Evolutionary conservation across 1,140 invertebrate species (phyloP).

Genomic region (Paraescarpia echinospica): DNA sequence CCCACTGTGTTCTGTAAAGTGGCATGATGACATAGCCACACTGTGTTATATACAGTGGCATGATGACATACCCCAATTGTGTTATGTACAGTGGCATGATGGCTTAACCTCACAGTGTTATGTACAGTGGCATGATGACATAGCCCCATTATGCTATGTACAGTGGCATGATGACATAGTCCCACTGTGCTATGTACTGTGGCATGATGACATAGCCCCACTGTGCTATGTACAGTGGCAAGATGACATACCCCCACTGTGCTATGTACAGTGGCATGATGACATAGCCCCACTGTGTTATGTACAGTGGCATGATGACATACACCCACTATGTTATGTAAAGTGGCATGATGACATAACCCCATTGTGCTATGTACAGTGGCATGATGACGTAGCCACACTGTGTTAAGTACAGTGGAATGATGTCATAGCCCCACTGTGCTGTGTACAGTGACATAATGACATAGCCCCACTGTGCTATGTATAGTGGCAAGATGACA

Average conservation of each 20-base stretch:
- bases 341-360: neutral
- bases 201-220: neutral
- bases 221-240: too few relatives aligned
- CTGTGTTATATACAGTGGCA: neutral
- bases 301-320: too few relatives aligned
- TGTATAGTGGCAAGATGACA: neutral
- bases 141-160: too few relatives aligned
- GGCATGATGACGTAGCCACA: neutral
- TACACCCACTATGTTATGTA: neutral
- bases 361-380: too few relatives aligned
- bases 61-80: neutral
- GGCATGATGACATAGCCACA: neutral
- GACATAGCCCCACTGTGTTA: neutral
- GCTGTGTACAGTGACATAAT: too few relatives aligned
- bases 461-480: neutral
- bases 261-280: neutral
- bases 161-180: neutral
- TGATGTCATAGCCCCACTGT: neutral
- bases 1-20: too few relatives aligned
- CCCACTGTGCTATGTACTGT: neutral
- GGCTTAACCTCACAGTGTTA: neutral
- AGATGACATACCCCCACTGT: neutral
- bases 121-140: neutral
- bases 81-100: too few relatives aligned
- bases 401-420: neutral